Evolutionary conservation across 2,888 invertebrate genomes (phyloP).

Genomic region (Acleris holmiana): DNA sequence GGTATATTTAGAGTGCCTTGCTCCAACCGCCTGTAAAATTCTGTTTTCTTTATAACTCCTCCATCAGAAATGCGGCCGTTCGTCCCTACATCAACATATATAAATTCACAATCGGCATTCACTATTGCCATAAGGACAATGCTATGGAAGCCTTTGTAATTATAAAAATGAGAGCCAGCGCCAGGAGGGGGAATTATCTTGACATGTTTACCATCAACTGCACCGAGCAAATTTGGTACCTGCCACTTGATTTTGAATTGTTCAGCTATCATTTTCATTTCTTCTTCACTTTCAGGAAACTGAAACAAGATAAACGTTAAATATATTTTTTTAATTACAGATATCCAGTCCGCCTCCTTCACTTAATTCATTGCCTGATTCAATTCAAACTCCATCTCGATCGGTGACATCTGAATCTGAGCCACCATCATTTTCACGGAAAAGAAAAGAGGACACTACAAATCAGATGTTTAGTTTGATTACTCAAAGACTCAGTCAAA

Average conservation of each 20-base stretch:
- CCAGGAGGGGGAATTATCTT: conserved; percentile 25
- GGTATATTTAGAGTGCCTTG: conserved; percentile 13
- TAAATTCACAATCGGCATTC: conserved; percentile 32
- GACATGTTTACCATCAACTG: conserved; percentile 14
- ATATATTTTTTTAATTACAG: conserved; percentile 27
- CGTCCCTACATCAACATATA: conserved; percentile 22
- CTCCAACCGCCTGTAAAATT: conserved; percentile 10
- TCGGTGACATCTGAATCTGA: conserved; percentile 16
- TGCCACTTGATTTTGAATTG: conserved; percentile 28
- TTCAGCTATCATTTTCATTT: conserved; percentile 29
- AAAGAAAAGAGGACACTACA: conserved; percentile 34
- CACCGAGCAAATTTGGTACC: conserved; percentile 7
- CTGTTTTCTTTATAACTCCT: conserved; percentile 26
- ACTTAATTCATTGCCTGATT: conserved; percentile 25
- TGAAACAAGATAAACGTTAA: conserved; percentile 27
- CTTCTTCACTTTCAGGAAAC: conserved; percentile 28
- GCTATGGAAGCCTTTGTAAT: conserved; percentile 34
- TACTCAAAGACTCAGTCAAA: conserved; percentile 5
- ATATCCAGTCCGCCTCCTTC: conserved; percentile 20
- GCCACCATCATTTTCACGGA: conserved; percentile 26
- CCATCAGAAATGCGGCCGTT: conserved; percentile 25
- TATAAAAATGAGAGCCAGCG: conserved; percentile 30
- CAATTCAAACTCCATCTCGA: conserved; percentile 10
- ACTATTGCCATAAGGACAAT: conserved; percentile 36
- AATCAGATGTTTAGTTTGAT: conserved; percentile 19